Base-by-base conservation (phyloP, 2,797 vertebrate species). In the Podargus strigoides region DNA sequence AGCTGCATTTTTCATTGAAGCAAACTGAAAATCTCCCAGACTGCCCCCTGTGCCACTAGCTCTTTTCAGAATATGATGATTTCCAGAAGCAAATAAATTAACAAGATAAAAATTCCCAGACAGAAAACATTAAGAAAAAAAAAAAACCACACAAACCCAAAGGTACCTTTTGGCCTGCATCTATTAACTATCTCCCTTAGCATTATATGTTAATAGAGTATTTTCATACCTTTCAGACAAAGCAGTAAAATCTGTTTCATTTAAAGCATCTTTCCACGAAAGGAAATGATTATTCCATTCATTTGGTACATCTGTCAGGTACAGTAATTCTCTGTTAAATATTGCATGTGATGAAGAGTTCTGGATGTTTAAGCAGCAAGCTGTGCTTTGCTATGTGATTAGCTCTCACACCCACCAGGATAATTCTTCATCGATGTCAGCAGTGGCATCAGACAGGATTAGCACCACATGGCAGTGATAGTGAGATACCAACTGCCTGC, bases 281-380 rank as follows among this genome's bases (percentile, higher is more conserved):
- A 58, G 46, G 55, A 90, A 90, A 60, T 67, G 24, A 77, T 83
- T 58, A 32, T 36, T 52, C 23, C 8, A 52, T 85, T 89, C 46
- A 64, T 77, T 84, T 32, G 21, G 28, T 78, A 13, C 70, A 63
- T 84, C 86, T 72, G 44, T 23, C 83, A 84, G 88, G 60, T 83
- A 58, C 1, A 1, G 52, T 46, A 85, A 69, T 55, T 63, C 34
- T 89, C 63, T 52, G n/a, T 56, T 93, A 77, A 94, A 72, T 92
- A 85, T 60, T 64, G 49, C 67, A 78, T 27, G 37, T 15, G 7
- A 13, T 50, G 28, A 55, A 70, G 66, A 58, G 26, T 76, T 75
- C 37, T 70, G 77, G 63, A 62, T 50, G 47, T 76, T 89, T 85
- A 70, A 73, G 59, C 49, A 93, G 92, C 62, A 85, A 74, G 47